Evolutionary conservation across 2,888 invertebrate genomes (phyloP), one percentile per base, ranked within the genome.

Genomic region (Lissonota sp.): DNA sequence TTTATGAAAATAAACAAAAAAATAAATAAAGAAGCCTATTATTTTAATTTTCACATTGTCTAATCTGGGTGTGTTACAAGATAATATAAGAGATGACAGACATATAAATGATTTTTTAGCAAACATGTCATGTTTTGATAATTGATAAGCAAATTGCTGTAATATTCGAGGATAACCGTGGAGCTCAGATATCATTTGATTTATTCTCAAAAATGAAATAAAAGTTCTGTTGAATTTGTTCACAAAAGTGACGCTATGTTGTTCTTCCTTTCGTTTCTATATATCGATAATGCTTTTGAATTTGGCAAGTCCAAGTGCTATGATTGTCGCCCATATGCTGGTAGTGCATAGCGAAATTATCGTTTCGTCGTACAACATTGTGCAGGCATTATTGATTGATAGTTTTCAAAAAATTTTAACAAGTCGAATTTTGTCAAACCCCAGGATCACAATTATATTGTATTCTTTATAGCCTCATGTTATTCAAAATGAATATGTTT

Each of bases 381-480:
- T n/a, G n/a, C n/a, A n/a, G 49, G 39, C 10, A 42, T 16, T 42
- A 26, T 12, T 14, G 57, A 14, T 14, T 16, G 37, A 6, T 64
- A 57, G 40, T 46, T 64, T 53, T 44, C 44, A 12, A 14, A 14
- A 76, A 49, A 67, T 64, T 86, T 84, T 84, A 88, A 83, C 88
- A 86, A 82, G 84, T 83, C 82, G 83, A 86, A 86, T 86, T 88
- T 90, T 79, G 74, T 69, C 85, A 77, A 81, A 83, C 83, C 57
- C 85, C 85, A 82, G 83, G 79, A 85, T 84, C 69, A 80, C 53
- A 84, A 86, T 86, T 89, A 86, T 84, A 88, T 86, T 87, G 90
- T 90, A 89, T 90, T 88, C 90, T 90, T 90, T 90, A 91, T 89
- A 89, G 88, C 87, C 86, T 88, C 88, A 89, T 88, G 91, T 91